phyloP scores from a whole-genome alignment of 2,113 vertebrate genomes.

The Chionodraco myersi region DNA sequence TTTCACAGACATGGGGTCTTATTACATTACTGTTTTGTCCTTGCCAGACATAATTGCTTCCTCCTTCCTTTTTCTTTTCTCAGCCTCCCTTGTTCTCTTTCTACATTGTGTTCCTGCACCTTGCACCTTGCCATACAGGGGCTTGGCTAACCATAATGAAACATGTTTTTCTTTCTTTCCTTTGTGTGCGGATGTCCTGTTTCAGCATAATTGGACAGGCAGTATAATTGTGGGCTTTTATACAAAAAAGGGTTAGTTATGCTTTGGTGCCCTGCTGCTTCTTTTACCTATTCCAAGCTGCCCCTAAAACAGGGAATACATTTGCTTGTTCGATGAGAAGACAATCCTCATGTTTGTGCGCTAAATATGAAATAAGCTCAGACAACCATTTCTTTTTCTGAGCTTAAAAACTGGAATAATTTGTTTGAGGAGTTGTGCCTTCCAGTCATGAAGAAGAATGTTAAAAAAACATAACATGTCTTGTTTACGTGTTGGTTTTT shows the following conservation, averaged over 20 bases:
- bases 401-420: no score
- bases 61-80: not conserved
- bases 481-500: not conserved
- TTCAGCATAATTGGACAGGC: slow-evolving; percentile 61
- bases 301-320: not conserved
- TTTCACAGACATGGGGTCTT: slow-evolving; percentile 41
- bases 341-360: not conserved
- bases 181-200: slow-evolving; percentile 6
- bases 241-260: slow-evolving; percentile 51
- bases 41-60: slow-evolving; percentile 29
- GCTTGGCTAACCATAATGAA: not conserved
- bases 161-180: not conserved
- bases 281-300: slow-evolving; percentile 37
- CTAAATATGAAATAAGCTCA: not conserved
- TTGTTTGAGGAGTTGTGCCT: not conserved
- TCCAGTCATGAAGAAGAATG: not conserved
- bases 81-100: not conserved
- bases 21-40: slow-evolving; percentile 46
- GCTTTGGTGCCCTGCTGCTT: slow-evolving; percentile 44
- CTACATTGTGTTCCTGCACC: slow-evolving; percentile 3
- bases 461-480: not conserved
- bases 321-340: not conserved
- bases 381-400: not conserved
- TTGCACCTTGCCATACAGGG: not conserved
- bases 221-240: slow-evolving; percentile 65